Base-by-base conservation (phyloP, 2,797 vertebrate species). In the Danio jaintianensis region DNA sequence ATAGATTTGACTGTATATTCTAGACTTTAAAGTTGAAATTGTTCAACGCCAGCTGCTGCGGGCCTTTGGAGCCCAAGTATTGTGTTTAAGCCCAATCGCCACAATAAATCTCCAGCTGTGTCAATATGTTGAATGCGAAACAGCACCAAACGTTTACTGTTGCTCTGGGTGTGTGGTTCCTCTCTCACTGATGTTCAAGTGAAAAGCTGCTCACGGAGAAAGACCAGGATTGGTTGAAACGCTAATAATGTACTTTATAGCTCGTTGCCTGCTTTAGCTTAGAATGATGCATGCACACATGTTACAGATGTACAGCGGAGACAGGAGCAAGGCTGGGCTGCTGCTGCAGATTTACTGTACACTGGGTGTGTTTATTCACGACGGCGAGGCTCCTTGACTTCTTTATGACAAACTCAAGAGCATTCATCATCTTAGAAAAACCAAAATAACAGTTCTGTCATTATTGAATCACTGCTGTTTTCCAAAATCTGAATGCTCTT, bases 71-170 rank as follows among this genome's bases (percentile, higher is more conserved):
- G n/a, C 55, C 40, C 53, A 12, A 71, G 8, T 18, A 79, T 20
- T 78, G 50, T 67, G 55, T 74, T 74, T 47, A 80, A 62, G 18
- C 62, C 47, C 10, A 50, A 55, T 53, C 22, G 53, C 53, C 73
- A 80, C 77, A 75, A 86, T 89, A 90, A 91, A 90, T 84, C 82
- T 66, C 75, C 89, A 90, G 88, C 87, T 90, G 85, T 84, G 85
- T 88, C 86, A 91, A 89, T 78, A 88, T 22, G 43, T 43, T 53
- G 7, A 50, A 50, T 22, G 48, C 11, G 55, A 47, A 38, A 38
- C 38, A 42, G 9, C 10, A 55, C 43, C 4, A 40, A 38, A 40
- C 40, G 18, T 71, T 36, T 10, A 48, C 45, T 43, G 36, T 70
- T 63, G 18, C 47, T 53, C 56, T 52, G 67, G 58, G 38, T 53